These are phyloP conservation scores for Eristalinus aeneus DNA, from an alignment of 2,888 invertebrate genomes.

Conservation along the genomic window DNA sequence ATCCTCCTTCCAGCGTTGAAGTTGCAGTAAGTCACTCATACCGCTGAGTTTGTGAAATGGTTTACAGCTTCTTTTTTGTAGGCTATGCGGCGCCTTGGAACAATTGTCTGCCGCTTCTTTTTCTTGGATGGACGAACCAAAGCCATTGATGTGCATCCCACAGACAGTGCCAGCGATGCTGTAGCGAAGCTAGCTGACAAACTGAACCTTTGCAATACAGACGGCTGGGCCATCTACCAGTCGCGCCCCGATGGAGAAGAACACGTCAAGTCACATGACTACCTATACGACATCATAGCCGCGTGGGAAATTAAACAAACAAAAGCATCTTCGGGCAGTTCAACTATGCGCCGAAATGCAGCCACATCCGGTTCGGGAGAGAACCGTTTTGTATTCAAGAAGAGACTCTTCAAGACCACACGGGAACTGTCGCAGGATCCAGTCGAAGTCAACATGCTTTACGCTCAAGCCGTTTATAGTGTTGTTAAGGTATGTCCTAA, in stretches of 20 bases:
- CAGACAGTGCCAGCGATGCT: constrained; percentile 95
- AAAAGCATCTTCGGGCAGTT: constrained; percentile 82
- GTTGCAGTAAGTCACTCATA: constrained; percentile 87
- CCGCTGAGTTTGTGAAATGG: background rate
- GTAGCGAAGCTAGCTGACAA: constrained; percentile 94
- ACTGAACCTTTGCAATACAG: constrained; percentile 89
- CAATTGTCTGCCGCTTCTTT: constrained; percentile 96
- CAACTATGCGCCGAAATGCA: constrained; percentile 83
- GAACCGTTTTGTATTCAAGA: constrained; percentile 95
- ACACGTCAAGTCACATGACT: constrained; percentile 94
- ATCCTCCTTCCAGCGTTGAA: constrained; percentile 95
- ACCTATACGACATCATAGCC: constrained; percentile 95
- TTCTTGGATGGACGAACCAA: constrained; percentile 97
- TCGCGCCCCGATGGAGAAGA: constrained; percentile 93
- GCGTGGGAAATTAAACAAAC: constrained; percentile 92
- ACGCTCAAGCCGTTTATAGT: constrained; percentile 96
- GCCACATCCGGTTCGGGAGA: constrained; percentile 91
- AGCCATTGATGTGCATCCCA: constrained; percentile 96
- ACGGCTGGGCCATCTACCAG: constrained; percentile 98
- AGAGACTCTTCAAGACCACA: constrained; percentile 92
- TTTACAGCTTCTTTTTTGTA: constrained; percentile 75
- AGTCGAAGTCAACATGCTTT: constrained; percentile 95
- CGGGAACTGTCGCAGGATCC: constrained; percentile 96
- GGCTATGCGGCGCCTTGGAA: constrained; percentile 95
- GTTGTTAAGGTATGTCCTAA: constrained; percentile 90